These are phyloP conservation scores for Ciconia maguari DNA, from an alignment of 2,113 vertebrate genomes.

Conservation along the genomic window DNA sequence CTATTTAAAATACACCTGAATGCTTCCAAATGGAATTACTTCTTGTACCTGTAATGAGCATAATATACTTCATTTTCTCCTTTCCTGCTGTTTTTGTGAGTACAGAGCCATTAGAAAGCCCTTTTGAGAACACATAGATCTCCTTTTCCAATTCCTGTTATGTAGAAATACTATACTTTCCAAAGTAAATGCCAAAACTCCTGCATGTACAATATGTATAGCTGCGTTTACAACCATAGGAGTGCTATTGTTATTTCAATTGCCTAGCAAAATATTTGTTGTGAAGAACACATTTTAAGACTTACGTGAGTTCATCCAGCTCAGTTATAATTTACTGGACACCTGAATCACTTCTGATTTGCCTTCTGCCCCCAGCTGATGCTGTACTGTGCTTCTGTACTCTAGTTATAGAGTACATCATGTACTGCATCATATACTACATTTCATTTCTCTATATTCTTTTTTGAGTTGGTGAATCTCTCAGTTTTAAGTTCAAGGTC, in stretches of 20 bases:
- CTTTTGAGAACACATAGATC: background rate
- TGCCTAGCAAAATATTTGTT: background rate
- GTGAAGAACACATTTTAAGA: background rate
- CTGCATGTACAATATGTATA: accelerated
- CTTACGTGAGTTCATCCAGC: background rate
- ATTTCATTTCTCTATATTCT: background rate
- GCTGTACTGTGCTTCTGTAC: background rate
- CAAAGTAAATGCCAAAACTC: background rate
- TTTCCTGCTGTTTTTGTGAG: background rate
- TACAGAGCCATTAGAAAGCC: background rate
- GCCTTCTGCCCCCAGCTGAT: background rate
- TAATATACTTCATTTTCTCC: background rate
- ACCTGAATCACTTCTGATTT: background rate
- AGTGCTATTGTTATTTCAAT: background rate
- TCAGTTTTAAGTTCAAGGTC: background rate
- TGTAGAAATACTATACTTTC: accelerated
- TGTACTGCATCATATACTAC: background rate
- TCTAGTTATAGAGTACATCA: background rate
- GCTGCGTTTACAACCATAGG: background rate
- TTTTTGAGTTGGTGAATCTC: background rate
- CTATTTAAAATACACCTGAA: background rate
- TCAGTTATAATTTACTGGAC: background rate
- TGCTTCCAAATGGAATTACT: background rate
- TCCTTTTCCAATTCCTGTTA: background rate
- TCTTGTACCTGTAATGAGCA: background rate